Evolutionary conservation across 2,797 vertebrate species (phyloP).

Genomic region (Chromis chromis): DNA sequence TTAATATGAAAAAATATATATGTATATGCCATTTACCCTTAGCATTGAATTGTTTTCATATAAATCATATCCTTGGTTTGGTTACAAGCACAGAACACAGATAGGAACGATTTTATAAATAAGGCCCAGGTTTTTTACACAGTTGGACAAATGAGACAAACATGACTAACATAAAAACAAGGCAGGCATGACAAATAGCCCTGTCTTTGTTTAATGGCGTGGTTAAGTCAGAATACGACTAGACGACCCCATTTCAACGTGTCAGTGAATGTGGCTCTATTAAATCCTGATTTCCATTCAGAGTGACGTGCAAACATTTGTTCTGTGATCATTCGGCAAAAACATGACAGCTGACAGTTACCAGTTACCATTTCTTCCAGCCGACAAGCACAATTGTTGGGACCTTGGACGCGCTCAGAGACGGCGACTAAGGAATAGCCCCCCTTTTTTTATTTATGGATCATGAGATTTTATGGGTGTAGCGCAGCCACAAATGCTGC

Average conservation of each 20-base stretch:
- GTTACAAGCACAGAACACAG: constrained; percentile 14
- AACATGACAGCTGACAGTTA: constrained; percentile 44
- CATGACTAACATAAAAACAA: constrained; percentile 56
- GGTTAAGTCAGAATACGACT: constrained; percentile 47
- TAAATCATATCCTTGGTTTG: constrained; percentile 14
- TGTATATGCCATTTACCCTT: neutral
- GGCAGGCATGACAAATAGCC: constrained; percentile 61
- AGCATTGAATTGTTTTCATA: neutral
- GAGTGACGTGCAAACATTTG: constrained; percentile 52
- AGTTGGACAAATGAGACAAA: constrained; percentile 55
- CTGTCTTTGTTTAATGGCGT: constrained; percentile 61
- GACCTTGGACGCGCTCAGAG: constrained; percentile 13
- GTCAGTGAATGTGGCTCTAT: constrained; percentile 38
- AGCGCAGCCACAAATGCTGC: constrained; percentile 10
- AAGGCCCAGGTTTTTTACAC: constrained; percentile 8
- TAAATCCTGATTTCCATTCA: constrained; percentile 53
- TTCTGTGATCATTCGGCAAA: constrained; percentile 45
- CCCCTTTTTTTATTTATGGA: constrained; percentile 16
- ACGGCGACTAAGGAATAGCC: constrained; percentile 23
- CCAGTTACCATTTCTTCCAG: constrained; percentile 17
- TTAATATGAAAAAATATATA: neutral
- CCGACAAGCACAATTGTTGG: constrained; percentile 32
- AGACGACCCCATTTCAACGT: constrained; percentile 29
- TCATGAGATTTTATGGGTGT: constrained; percentile 27
- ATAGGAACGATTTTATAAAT: constrained; percentile 22